phyloP scores from a whole-genome alignment of 37 sponge, comb jelly and placozoan species.

The Haliclona indistincta region DNA sequence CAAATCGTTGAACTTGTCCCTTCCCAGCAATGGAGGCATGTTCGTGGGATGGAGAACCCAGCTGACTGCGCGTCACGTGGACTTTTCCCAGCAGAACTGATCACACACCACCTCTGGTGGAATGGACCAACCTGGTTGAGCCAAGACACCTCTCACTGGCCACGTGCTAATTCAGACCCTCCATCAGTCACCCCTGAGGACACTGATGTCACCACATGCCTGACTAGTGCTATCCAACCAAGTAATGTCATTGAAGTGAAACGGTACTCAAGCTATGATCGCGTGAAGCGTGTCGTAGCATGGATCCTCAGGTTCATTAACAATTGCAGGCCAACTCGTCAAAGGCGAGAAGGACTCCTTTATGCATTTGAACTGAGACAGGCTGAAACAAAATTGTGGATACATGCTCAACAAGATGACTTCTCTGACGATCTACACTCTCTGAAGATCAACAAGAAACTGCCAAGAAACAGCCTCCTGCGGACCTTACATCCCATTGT shows the following conservation, averaged over 20 bases:
- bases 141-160: not conserved
- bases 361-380: too few relatives aligned
- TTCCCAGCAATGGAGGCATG: not conserved
- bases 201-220: not conserved
- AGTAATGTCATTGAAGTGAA: not conserved
- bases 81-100: not conserved
- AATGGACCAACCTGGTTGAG: slow-evolving; percentile 12
- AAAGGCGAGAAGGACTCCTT: too few relatives aligned
- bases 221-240: not conserved
- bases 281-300: slow-evolving; percentile 1
- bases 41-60: not conserved
- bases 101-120: not conserved
- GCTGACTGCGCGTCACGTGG: not conserved
- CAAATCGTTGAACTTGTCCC: not conserved
- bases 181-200: slow-evolving; percentile 1
- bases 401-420: too few relatives aligned
- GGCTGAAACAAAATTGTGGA: too few relatives aligned
- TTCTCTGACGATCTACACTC: too few relatives aligned
- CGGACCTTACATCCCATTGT: slow-evolving; percentile 30
- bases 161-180: not conserved
- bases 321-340: too few relatives aligned
- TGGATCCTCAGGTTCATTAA: slow-evolving; percentile 2
- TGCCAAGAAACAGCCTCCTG: slow-evolving; percentile 5
- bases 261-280: not conserved
- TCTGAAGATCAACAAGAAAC: too few relatives aligned